Percentiles rank a stretch among this genome's conserved stretches.
Conservation (phyloP, 2,113 vertebrate genomes). For the Sisor rabdophorus region DNA sequence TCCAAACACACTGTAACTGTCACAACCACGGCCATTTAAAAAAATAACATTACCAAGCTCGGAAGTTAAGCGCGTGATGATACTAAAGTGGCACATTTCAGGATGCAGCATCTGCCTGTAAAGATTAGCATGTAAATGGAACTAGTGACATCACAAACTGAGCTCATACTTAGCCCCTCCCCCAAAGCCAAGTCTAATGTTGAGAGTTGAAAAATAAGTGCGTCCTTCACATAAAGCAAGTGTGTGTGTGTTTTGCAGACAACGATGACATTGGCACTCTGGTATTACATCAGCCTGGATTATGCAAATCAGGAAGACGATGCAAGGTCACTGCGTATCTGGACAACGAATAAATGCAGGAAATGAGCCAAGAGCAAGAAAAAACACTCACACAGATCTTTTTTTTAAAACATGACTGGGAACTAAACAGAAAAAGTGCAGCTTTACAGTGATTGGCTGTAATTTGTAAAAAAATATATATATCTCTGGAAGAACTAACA, state of each 20-base stretch:
- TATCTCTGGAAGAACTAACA: no score
- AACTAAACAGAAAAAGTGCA: background rate
- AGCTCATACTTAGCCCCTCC: background rate
- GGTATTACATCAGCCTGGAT: conserved; percentile 68
- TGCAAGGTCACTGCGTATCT: conserved; percentile 76
- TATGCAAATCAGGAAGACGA: conserved; percentile 62
- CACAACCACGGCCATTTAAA: background rate
- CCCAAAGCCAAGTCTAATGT: background rate
- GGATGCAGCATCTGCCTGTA: background rate
- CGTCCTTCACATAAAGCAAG: conserved; percentile 71
- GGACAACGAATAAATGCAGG: conserved; percentile 57
- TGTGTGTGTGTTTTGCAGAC: conserved; percentile 14
- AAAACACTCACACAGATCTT: conserved; percentile 23
- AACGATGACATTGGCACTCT: conserved; percentile 40
- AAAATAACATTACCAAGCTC: background rate
- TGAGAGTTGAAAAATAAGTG: background rate
- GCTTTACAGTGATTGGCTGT: background rate
- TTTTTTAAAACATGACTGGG: background rate
- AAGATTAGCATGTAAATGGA: background rate
- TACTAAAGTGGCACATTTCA: background rate
- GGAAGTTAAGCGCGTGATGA: background rate
- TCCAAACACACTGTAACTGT: no score
- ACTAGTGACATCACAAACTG: background rate
- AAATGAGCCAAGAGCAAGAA: conserved; percentile 38
- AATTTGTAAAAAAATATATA: no score